Percentiles rank a stretch among this genome's conserved stretches.
These are phyloP conservation scores for Cosmopolites sordidus DNA, from an alignment of 2,888 invertebrate genomes.

Conservation along the genomic window DNA sequence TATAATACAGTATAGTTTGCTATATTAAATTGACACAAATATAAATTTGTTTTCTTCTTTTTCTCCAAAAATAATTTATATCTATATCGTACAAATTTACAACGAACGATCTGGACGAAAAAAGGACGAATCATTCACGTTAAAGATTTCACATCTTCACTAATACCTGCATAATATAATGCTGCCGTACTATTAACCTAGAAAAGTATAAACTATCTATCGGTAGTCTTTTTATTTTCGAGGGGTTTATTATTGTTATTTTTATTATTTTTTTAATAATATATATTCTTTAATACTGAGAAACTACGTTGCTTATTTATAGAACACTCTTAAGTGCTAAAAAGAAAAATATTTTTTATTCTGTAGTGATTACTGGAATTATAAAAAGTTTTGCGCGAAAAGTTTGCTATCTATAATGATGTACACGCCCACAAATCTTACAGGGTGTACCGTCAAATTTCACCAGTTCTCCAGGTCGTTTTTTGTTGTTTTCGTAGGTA, in stretches of 20 bases:
- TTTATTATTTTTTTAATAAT: background rate
- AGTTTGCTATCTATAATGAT: too few species aligned
- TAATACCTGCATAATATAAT: too few species aligned
- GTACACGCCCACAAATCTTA: too few species aligned
- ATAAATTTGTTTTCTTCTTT: too few species aligned
- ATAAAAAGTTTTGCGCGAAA: background rate
- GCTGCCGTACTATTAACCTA: conserved; percentile 1
- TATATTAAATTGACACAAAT: too few species aligned
- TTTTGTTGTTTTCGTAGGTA: too few species aligned
- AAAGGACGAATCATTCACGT: background rate
- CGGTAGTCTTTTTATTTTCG: conserved; percentile 4
- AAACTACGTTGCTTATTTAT: background rate
- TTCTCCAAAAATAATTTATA: too few species aligned
- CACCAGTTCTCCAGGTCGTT: too few species aligned
- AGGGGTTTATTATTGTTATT: conserved; percentile 3
- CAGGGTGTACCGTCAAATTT: too few species aligned
- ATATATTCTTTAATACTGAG: background rate
- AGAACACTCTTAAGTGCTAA: background rate
- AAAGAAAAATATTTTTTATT: background rate
- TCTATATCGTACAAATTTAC: conserved; percentile 1
- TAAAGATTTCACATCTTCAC: background rate
- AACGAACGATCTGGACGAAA: conserved; percentile 8
- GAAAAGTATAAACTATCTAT: conserved; percentile 19
- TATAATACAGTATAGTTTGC: too few species aligned
- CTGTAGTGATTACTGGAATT: background rate